Conservation (phyloP, 2,888 invertebrate species). For the Diarsia rubi region DNA sequence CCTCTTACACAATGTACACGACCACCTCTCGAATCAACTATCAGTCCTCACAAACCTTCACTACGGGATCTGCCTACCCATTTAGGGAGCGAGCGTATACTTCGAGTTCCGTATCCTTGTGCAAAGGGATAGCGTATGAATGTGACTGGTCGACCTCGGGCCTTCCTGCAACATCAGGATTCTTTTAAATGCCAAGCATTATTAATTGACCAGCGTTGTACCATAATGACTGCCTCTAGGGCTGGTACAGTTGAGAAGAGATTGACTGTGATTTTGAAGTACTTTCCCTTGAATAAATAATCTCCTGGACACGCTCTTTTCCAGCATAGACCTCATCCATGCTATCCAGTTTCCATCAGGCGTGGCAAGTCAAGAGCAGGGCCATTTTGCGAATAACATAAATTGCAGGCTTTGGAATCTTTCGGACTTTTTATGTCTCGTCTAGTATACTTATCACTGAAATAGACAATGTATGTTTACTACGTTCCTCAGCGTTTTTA, state of each 20-base stretch:
- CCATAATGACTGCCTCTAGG: constrained; percentile 35
- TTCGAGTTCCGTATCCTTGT: constrained; percentile 57
- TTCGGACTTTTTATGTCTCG: not conserved
- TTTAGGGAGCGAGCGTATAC: constrained; percentile 39
- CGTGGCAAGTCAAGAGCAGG: too few species aligned
- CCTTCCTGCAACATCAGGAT: constrained; percentile 73
- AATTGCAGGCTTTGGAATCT: too few species aligned
- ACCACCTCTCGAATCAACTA: constrained; percentile 2
- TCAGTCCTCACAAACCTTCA: constrained; percentile 23
- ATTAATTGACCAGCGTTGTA: constrained; percentile 52
- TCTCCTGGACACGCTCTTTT: too few species aligned
- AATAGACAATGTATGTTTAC: not conserved
- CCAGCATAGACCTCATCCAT: too few species aligned
- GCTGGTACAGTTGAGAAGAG: constrained; percentile 14
- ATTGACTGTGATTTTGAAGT: not conserved
- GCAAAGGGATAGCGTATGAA: constrained; percentile 60
- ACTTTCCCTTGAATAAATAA: not conserved
- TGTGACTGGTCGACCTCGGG: constrained; percentile 75
- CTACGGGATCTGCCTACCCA: constrained; percentile 25
- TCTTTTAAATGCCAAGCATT: constrained; percentile 77
- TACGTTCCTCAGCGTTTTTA: not conserved
- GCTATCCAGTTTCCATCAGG: too few species aligned
- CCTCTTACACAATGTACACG: not conserved
- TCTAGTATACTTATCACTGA: not conserved
- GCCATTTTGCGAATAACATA: too few species aligned